These are phyloP conservation scores for Lithophane semibrunnea DNA, from an alignment of 2,888 invertebrate genomes.

Conservation along the genomic window DNA sequence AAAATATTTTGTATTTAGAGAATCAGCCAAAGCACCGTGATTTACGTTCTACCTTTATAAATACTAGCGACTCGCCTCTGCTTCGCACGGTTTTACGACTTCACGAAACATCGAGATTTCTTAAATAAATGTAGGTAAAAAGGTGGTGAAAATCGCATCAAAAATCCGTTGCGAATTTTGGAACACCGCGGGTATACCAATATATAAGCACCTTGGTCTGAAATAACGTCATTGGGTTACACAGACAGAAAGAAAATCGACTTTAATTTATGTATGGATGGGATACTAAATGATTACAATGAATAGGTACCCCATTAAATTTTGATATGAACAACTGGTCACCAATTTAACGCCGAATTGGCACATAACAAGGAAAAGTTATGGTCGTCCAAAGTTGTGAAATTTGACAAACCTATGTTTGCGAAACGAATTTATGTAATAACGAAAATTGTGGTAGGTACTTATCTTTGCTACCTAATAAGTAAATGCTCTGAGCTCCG, in stretches of 20 bases:
- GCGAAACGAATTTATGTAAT: slow-evolving; percentile 40
- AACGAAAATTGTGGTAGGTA: slow-evolving; percentile 18
- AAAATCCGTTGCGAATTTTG: background rate
- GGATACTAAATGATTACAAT: background rate
- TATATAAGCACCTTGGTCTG: too few relatives aligned
- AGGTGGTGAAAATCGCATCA: background rate
- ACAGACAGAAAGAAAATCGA: background rate
- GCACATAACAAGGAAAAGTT: too few relatives aligned
- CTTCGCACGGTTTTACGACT: background rate
- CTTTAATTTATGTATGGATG: background rate
- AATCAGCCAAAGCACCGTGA: background rate
- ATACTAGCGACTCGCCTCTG: background rate
- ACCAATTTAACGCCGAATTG: too few relatives aligned
- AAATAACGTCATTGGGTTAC: background rate
- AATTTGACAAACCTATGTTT: slow-evolving; percentile 1
- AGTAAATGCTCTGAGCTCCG: slow-evolving; percentile 1
- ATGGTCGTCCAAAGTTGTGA: background rate
- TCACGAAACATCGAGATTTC: background rate
- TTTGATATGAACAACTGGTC: too few relatives aligned
- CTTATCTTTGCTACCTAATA: slow-evolving; percentile 20
- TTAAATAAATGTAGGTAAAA: background rate
- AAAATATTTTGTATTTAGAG: too few relatives aligned
- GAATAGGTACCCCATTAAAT: background rate
- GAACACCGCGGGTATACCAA: too few relatives aligned
- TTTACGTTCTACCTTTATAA: background rate